Evolutionary conservation across 2,888 invertebrate species (phyloP).

Genomic region (Diploptera punctata): DNA sequence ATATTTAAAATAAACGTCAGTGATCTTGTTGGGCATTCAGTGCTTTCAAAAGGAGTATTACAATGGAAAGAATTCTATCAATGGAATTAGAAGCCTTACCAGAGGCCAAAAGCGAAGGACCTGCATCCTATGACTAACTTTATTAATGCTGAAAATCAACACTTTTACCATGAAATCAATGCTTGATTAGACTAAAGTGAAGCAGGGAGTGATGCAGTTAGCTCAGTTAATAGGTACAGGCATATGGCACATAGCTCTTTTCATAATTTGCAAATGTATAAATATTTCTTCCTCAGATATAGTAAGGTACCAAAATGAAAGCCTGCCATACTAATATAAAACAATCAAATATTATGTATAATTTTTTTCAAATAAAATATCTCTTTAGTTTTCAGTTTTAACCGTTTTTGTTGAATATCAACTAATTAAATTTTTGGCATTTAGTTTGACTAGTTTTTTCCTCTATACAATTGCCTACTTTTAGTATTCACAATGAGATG

Average conservation of each 20-base stretch:
- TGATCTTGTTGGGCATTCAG: conserved; percentile 1
- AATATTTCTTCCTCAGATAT: neutral
- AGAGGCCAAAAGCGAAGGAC: neutral
- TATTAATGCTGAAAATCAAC: conserved; percentile 9
- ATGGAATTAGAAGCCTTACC: neutral
- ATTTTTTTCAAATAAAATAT: conserved; percentile 3
- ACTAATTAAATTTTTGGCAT: too few species aligned
- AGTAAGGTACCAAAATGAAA: neutral
- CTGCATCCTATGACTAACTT: conserved; percentile 1
- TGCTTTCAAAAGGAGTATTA: neutral
- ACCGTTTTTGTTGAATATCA: too few species aligned
- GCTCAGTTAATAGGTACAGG: conserved; percentile 2
- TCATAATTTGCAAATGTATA: neutral
- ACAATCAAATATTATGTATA: conserved; percentile 4
- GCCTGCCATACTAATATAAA: neutral
- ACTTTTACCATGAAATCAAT: neutral
- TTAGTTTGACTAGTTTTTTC: too few species aligned
- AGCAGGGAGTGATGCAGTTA: conserved; percentile 1
- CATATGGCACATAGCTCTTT: conserved; percentile 13
- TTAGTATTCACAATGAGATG: too few species aligned
- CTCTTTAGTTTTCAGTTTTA: neutral
- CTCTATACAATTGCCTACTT: too few species aligned
- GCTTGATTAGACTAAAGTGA: neutral
- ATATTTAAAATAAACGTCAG: conserved; percentile 12
- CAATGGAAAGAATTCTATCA: conserved; percentile 11